phyloP scores from a whole-genome alignment of 2,888 invertebrate species.

The Podabrus alpinus region DNA sequence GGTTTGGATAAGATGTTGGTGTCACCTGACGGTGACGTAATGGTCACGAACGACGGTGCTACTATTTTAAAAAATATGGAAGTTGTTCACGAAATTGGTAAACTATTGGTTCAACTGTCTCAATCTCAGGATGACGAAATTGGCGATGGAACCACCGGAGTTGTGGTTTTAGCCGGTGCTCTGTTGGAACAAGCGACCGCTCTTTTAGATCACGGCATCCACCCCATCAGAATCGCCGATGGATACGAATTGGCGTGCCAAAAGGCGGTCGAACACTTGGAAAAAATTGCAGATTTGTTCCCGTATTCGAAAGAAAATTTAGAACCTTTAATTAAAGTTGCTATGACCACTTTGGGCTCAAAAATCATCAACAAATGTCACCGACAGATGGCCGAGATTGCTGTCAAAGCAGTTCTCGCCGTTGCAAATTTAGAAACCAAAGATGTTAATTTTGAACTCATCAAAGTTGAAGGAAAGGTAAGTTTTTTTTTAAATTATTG shows the following conservation, averaged over 20 bases:
- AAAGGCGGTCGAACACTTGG: conserved; percentile 82
- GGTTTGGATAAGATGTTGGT: conserved; percentile 98
- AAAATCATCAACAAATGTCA: conserved; percentile 98
- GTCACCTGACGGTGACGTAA: conserved; percentile 94
- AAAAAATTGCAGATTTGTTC: conserved; percentile 86
- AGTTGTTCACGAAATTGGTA: conserved; percentile 97
- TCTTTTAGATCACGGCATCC: conserved; percentile 94
- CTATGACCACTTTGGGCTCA: conserved; percentile 97
- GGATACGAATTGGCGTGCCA: conserved; percentile 97
- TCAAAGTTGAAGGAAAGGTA: conserved; percentile 96
- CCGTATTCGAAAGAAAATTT: conserved; percentile 81
- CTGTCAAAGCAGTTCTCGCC: conserved; percentile 93
- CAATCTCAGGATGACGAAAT: conserved; percentile 99
- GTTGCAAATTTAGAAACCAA: conserved; percentile 92
- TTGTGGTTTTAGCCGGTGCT: conserved; percentile 86
- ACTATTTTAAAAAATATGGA: conserved; percentile 99
- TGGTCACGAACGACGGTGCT: conserved; percentile 99
- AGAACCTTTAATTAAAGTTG: conserved; percentile 90
- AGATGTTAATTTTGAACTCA: conserved; percentile 98
- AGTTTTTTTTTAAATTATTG: not conserved
- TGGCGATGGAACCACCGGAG: conserved; percentile 97
- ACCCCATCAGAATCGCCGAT: conserved; percentile 98
- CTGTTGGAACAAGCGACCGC: conserved; percentile 93
- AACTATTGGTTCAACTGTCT: conserved; percentile 95
- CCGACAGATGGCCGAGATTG: conserved; percentile 97